Percentiles rank a stretch among this genome's conserved stretches.
Conservation (phyloP, 2,888 invertebrate genomes). For the Blera fallax region DNA sequence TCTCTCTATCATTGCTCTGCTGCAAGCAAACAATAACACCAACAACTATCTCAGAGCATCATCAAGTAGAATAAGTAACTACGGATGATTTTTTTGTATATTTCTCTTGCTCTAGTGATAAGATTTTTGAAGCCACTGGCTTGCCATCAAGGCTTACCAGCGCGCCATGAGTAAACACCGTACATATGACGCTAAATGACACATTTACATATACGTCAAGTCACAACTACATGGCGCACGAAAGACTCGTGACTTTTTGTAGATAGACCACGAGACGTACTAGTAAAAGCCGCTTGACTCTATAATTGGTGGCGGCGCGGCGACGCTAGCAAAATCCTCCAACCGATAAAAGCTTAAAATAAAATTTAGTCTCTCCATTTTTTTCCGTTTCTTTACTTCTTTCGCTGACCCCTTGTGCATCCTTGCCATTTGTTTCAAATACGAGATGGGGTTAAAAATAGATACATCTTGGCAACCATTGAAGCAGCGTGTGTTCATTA, state of each 20-base stretch:
- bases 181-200: background rate
- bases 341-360: conserved; percentile 37
- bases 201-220: conserved; percentile 4
- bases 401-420: conserved; percentile 59
- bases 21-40: background rate
- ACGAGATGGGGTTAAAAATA: conserved; percentile 52
- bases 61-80: background rate
- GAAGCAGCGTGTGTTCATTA: conserved; percentile 6
- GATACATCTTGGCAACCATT: conserved; percentile 48
- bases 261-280: conserved; percentile 37
- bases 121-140: background rate
- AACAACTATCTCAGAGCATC: background rate
- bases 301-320: conserved; percentile 54
- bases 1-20: no score
- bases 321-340: conserved; percentile 14
- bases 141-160: background rate
- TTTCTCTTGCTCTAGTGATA: conserved; percentile 5
- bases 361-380: background rate
- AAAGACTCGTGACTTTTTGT: conserved; percentile 22
- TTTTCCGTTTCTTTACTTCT: conserved; percentile 3
- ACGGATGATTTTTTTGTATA: conserved; percentile 1
- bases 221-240: conserved; percentile 1
- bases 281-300: conserved; percentile 39
- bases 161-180: conserved; percentile 7
- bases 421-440: conserved; percentile 57